Base-by-base conservation (phyloP, 2,113 vertebrate species). In the Paratilapia polleni region DNA sequence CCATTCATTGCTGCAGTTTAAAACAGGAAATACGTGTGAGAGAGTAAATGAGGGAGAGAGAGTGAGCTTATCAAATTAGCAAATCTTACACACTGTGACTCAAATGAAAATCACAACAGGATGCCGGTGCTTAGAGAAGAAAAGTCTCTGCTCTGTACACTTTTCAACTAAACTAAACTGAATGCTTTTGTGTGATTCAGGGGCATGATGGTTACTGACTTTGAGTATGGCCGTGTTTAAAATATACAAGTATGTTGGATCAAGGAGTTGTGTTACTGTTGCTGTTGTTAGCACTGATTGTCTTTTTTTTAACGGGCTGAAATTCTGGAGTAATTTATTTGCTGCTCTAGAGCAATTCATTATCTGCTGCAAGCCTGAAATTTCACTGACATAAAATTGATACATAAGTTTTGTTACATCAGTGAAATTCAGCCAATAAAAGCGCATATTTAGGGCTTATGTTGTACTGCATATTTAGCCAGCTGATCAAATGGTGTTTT, bases 81-180 rank as follows among this genome's bases (percentile, higher is more conserved):
- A 62, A 81, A 62, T 83, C 68, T 81, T 61, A 41, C 91, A 93
- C 82, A 91, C 89, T 94, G 91, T 77, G 92, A 84, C 82, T 87
- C 79, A 91, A 94, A 94, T 92, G 81, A 93, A 92, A 92, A 87
- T 90, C 90, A 83, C 93, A 83, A 89, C 90, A 88, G 93, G 92
- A 60, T 82, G 4, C 89, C 81, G 14, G 34, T 74, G 58, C 43
- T 64, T 54, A 62, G 34, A 88, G 80, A 85, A 80, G 63, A 84
- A 66, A 75, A 83, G 52, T 59, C 56, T 84, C 7, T 17, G 56
- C 26, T 1, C 75, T 73, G 63, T 47, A 73, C 54, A 36, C 26
- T 79, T 31, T 17, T 83, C 12, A 61, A 31, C 20, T 3, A 78
- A 73, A 70, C 74, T 49, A 36, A 74, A 36, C 74, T 49, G 28